A percentile compares a stretch with the other conserved stretches of the same genome.
Conservation (phyloP, 2,888 invertebrate species). For the Gibbula magus region DNA sequence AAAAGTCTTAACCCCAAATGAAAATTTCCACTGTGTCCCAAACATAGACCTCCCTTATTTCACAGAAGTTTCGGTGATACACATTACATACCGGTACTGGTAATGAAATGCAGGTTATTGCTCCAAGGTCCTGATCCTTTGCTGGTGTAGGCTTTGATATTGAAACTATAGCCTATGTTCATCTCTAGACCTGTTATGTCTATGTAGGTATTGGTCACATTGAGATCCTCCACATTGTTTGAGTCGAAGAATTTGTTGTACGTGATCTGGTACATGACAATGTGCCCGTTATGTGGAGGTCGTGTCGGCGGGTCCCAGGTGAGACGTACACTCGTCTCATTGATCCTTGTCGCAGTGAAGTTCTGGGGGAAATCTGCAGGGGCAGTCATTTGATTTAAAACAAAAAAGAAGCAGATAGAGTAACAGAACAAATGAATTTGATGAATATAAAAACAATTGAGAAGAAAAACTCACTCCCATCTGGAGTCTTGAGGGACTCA, state of each 20-base stretch:
- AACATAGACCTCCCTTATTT: too few species aligned
- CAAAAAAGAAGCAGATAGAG: too few species aligned
- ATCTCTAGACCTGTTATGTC: conserved; percentile 83
- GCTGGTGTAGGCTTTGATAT: conserved; percentile 93
- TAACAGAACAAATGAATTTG: too few species aligned
- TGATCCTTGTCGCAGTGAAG: too few species aligned
- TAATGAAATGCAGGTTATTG: conserved; percentile 82
- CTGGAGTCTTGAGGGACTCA: conserved; percentile 92
- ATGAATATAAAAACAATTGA: too few species aligned
- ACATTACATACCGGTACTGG: conserved; percentile 65
- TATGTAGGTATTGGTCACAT: conserved; percentile 67
- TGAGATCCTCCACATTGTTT: conserved; percentile 65
- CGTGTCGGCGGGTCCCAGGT: conserved; percentile 82
- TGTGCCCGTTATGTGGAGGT: conserved; percentile 94
- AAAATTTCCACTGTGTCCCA: too few species aligned
- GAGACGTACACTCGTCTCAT: conserved; percentile 78
- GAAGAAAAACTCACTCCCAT: conserved; percentile 87
- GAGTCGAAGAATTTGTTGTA: conserved; percentile 81
- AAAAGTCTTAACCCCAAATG: too few species aligned
- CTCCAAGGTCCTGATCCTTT: conserved; percentile 94
- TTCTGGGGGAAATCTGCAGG: conserved; percentile 76
- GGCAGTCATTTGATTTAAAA: too few species aligned
- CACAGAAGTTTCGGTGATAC: too few species aligned
- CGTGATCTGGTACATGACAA: too few species aligned
- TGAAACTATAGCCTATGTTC: conserved; percentile 94